Conservation (phyloP, 2,113 vertebrate genomes). For the Erpornis zantholeuca region DNA sequence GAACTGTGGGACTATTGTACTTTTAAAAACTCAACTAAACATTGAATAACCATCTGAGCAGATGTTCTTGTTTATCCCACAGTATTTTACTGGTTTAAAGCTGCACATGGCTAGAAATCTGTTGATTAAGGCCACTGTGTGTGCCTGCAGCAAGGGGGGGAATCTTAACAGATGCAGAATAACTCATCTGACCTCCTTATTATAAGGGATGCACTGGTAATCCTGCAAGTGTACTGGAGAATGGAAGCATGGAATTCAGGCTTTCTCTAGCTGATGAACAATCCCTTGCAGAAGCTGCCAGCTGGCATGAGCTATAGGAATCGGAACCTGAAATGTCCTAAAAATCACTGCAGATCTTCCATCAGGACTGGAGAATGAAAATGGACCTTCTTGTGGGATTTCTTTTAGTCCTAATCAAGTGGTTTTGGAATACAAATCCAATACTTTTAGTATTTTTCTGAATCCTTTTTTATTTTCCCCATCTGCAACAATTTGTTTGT, state of each 20-base stretch:
- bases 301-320: neutral
- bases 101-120: neutral
- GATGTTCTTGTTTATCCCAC: slow-evolving; percentile 11
- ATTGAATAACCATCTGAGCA: neutral
- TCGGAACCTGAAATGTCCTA: neutral
- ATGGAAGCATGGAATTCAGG: neutral
- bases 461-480: neutral
- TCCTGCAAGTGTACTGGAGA: neutral
- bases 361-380: neutral
- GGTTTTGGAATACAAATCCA: neutral
- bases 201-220: neutral
- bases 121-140: neutral
- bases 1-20: neutral
- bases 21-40: neutral
- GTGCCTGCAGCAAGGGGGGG: neutral
- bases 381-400: rapidly evolving
- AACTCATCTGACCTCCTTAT: neutral
- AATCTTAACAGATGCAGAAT: neutral
- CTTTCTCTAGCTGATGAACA: neutral
- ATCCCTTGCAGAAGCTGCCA: neutral
- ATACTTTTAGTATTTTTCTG: neutral
- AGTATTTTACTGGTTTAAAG: neutral
- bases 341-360: neutral
- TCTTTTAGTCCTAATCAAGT: neutral
- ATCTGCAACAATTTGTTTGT: neutral